Conservation (phyloP, 2,888 invertebrate species). For the Electrophaes corylata region DNA sequence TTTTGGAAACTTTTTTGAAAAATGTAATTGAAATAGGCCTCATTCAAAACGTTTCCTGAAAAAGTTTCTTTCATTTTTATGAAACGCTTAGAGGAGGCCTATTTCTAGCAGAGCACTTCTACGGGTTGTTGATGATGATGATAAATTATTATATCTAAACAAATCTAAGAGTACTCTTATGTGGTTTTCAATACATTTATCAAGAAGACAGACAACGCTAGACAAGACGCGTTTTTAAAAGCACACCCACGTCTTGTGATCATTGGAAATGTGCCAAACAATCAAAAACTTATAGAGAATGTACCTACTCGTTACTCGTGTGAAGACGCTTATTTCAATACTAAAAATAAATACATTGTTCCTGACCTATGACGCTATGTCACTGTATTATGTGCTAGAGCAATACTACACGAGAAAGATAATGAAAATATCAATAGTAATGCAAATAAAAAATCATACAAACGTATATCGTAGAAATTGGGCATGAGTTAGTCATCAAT, state of each 20-base stretch:
- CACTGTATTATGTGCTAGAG: not conserved
- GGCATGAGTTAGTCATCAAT: too few relatives aligned
- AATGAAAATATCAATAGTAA: too few relatives aligned
- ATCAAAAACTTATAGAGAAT: conserved; percentile 67
- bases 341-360: conserved; percentile 11
- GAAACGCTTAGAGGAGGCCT: too few relatives aligned
- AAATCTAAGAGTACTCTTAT: conserved; percentile 2
- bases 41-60: too few relatives aligned
- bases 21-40: too few relatives aligned
- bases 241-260: conserved; percentile 48
- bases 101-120: too few relatives aligned
- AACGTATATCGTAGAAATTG: too few relatives aligned
- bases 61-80: too few relatives aligned
- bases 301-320: conserved; percentile 24
- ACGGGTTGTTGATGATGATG: too few relatives aligned
- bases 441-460: too few relatives aligned
- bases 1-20: too few relatives aligned
- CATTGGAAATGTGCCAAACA: conserved; percentile 66
- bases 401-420: not conserved
- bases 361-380: conserved; percentile 14
- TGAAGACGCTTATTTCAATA: conserved; percentile 39
- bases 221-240: conserved; percentile 37
- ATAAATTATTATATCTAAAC: not conserved
- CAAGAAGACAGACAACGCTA: conserved; percentile 21
- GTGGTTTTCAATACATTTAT: conserved; percentile 28